Conservation (phyloP, 2,113 vertebrate species). For the Zingel zingel region DNA sequence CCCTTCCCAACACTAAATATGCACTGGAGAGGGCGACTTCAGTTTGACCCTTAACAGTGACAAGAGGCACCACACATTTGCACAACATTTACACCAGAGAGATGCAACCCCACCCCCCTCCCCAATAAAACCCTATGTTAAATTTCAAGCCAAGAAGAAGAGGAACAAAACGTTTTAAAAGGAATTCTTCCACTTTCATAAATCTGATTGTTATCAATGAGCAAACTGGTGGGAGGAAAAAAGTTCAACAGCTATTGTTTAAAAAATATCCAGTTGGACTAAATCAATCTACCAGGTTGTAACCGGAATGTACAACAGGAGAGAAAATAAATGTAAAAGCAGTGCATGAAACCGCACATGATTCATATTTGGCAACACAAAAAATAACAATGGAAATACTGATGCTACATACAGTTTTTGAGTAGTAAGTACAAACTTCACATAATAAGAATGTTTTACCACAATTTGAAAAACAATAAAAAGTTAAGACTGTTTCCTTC, state of each 20-base stretch:
- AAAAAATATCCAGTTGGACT: conserved; percentile 55
- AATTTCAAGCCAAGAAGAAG: conserved; percentile 64
- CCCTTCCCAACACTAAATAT: conserved; percentile 66
- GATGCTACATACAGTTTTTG: conserved; percentile 80
- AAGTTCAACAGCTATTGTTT: conserved; percentile 61
- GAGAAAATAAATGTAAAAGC: conserved; percentile 65
- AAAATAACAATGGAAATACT: conserved; percentile 82
- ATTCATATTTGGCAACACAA: conserved; percentile 84
- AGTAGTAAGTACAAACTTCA: conserved; percentile 80
- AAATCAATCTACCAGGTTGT: conserved; percentile 67
- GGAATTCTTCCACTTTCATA: conserved; percentile 76
- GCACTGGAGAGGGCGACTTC: conserved; percentile 61
- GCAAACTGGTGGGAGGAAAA: conserved; percentile 52
- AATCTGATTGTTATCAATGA: conserved; percentile 68
- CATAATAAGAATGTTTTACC: conserved; percentile 79
- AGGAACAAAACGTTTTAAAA: conserved; percentile 47
- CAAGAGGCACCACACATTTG: conserved; percentile 84
- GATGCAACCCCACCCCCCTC: conserved; percentile 48
- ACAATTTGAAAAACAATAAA: conserved; percentile 55
- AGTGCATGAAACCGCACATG: conserved; percentile 76
- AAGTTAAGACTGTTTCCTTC: conserved; percentile 73
- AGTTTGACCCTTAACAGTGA: conserved; percentile 75
- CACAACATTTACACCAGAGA: conserved; percentile 83
- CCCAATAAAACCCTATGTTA: conserved; percentile 44
- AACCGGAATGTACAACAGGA: conserved; percentile 80